These are phyloP conservation scores for Rhagonycha fulva DNA, from an alignment of 2,888 invertebrate genomes.

Conservation along the genomic window DNA sequence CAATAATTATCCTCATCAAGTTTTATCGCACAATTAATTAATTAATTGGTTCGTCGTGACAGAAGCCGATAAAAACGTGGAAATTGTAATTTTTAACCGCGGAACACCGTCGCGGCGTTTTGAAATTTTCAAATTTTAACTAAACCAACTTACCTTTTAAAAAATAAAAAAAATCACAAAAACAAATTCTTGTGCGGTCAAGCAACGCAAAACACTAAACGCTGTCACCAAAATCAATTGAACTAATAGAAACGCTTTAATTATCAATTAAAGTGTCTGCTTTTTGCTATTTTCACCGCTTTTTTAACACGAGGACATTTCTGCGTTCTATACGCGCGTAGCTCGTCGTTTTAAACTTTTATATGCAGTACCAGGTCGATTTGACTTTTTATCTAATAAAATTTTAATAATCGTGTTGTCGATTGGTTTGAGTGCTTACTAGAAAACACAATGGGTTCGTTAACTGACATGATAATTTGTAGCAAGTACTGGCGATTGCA, in stretches of 20 bases:
- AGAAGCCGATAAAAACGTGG: neutral
- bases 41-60: neutral
- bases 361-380: neutral
- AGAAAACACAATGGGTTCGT: neutral
- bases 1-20: neutral
- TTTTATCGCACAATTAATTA: neutral
- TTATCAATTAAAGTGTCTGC: neutral
- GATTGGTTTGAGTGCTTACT: neutral
- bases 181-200: neutral
- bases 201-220: neutral
- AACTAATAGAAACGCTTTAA: neutral
- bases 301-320: neutral
- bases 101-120: neutral
- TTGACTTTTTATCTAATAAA: neutral
- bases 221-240: neutral
- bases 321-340: neutral
- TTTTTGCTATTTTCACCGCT: neutral
- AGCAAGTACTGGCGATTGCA: neutral
- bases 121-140: neutral
- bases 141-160: neutral
- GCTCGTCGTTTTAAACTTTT: neutral
- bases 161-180: neutral
- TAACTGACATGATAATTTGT: neutral
- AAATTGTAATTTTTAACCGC: neutral
- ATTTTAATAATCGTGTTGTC: neutral